A percentile compares a stretch with the other conserved stretches of the same genome.
Conservation (phyloP, 2,888 invertebrate genomes). For the Trypoxylon attenuatum region DNA sequence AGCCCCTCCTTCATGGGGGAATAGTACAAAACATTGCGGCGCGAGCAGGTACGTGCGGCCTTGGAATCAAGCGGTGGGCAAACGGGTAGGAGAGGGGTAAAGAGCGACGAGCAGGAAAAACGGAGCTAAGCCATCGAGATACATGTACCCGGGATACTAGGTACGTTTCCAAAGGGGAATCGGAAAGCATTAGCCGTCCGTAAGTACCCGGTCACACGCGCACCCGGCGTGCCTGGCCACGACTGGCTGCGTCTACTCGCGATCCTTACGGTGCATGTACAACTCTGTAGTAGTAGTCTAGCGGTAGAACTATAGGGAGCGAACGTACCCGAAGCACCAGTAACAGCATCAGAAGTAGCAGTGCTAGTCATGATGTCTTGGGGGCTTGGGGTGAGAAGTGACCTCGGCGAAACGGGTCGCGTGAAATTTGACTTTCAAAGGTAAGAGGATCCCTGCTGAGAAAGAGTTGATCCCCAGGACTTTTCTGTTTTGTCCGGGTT, state of each 20-base stretch:
- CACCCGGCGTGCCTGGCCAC: neutral
- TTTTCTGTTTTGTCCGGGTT: neutral
- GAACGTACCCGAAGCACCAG: too few species aligned
- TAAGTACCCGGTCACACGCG: slow-evolving; percentile 38
- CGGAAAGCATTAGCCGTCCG: slow-evolving; percentile 47
- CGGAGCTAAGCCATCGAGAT: slow-evolving; percentile 34
- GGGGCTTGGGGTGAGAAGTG: neutral
- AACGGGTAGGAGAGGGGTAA: slow-evolving; percentile 8
- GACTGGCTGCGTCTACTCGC: neutral
- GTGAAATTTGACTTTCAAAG: slow-evolving; percentile 24
- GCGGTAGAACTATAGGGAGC: too few species aligned
- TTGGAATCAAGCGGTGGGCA: too few species aligned
- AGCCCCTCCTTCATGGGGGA: slow-evolving; percentile 11
- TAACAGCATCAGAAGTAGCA: neutral
- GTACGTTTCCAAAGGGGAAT: slow-evolving; percentile 32
- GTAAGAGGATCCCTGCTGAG: slow-evolving; percentile 3
- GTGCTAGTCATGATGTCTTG: too few species aligned
- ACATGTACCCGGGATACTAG: slow-evolving; percentile 27
- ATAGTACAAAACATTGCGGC: slow-evolving; percentile 23
- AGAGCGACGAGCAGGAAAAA: slow-evolving; percentile 5
- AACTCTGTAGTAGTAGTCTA: too few species aligned
- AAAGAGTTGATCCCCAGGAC: neutral
- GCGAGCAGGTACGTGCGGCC: slow-evolving; percentile 12
- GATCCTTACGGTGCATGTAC: neutral
- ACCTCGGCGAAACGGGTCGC: neutral